Conservation (phyloP, 2,797 vertebrate genomes). For the Propithecus perrieri region DNA sequence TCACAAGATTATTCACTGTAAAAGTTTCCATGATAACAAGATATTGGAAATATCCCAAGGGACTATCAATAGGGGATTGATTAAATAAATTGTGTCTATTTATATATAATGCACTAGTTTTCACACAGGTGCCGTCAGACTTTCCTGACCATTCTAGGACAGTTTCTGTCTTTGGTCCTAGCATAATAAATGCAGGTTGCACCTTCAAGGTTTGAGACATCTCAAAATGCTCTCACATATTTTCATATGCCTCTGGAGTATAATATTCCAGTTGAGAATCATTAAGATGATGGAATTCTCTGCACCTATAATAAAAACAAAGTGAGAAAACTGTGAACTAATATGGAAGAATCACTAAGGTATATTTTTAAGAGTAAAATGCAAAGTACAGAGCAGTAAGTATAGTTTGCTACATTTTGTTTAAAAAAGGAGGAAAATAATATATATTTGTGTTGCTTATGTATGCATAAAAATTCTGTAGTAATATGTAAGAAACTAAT, state of each 20-base stretch:
- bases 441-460: neutral
- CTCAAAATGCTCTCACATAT: neutral
- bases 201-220: neutral
- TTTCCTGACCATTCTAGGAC: neutral
- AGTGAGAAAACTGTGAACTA: neutral
- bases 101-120: neutral
- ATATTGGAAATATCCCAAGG: neutral
- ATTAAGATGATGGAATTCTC: neutral
- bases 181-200: neutral
- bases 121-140: neutral
- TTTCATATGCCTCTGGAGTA: neutral
- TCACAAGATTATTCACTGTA: neutral
- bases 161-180: neutral
- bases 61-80: neutral
- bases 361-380: neutral
- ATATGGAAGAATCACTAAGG: neutral
- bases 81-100: neutral
- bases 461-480: neutral
- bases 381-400: neutral
- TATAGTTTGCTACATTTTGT: neutral
- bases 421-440: conserved; percentile 6
- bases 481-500: neutral
- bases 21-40: neutral
- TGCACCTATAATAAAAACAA: neutral
- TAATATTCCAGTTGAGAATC: neutral